These are phyloP conservation scores for Microchirus variegatus DNA, from an alignment of 2,797 vertebrate genomes.

Conservation along the genomic window DNA sequence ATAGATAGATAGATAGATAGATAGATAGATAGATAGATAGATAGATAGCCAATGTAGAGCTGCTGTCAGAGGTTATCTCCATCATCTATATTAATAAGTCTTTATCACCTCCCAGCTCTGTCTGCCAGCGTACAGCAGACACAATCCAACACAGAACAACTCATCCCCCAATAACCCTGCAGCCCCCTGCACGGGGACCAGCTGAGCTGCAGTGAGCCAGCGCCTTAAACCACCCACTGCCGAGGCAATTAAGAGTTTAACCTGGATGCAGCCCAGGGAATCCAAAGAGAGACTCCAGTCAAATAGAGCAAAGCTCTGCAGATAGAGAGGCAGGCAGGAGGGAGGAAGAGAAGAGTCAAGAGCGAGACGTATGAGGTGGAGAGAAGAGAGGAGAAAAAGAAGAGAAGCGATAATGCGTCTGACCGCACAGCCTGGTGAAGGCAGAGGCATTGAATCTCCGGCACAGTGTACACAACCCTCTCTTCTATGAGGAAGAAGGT, in stretches of 20 bases:
- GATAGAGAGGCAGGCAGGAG: slow-evolving; percentile 26
- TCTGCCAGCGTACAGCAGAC: slow-evolving; percentile 43
- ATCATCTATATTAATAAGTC: slow-evolving; percentile 77
- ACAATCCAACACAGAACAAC: slow-evolving; percentile 61
- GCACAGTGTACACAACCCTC: slow-evolving; percentile 69
- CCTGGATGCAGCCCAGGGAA: slow-evolving; percentile 72
- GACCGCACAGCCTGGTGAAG: slow-evolving; percentile 43
- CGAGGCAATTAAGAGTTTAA: slow-evolving; percentile 77
- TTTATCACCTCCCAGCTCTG: slow-evolving; percentile 61
- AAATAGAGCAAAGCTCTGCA: slow-evolving; percentile 67
- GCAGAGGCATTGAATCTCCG: slow-evolving; percentile 58
- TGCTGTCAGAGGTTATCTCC: slow-evolving; percentile 72
- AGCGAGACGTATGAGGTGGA: background rate
- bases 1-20: slow-evolving; percentile 9
- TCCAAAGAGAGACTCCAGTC: slow-evolving; percentile 70
- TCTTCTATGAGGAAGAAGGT: slow-evolving; percentile 80
- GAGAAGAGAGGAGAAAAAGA: slow-evolving; percentile 5
- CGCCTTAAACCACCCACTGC: slow-evolving; percentile 73
- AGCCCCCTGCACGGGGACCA: slow-evolving; percentile 59
- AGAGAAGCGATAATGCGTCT: slow-evolving; percentile 27
- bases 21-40: slow-evolving; percentile 27
- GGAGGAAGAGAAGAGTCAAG: slow-evolving; percentile 7
- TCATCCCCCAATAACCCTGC: slow-evolving; percentile 42
- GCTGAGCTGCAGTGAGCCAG: slow-evolving; percentile 67
- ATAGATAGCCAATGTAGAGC: slow-evolving; percentile 38